Conservation (phyloP, 2,113 vertebrate genomes). For the Lepidothrix coronata region DNA sequence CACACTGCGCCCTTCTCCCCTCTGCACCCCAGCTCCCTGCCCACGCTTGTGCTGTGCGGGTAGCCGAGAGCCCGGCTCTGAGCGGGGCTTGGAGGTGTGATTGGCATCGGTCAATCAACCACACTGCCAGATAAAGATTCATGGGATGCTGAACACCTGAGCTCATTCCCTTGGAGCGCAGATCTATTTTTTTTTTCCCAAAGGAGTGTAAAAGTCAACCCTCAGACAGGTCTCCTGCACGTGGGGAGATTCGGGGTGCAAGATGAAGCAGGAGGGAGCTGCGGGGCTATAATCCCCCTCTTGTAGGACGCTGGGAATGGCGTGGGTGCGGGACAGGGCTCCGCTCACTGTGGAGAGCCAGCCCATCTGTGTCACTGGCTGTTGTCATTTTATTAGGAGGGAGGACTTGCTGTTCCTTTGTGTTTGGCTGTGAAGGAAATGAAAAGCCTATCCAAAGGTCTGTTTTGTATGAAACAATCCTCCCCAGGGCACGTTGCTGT, state of each 20-base stretch:
- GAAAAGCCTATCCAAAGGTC: slow-evolving; percentile 52
- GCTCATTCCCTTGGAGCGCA: background rate
- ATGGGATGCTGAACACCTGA: background rate
- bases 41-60: fast-evolving
- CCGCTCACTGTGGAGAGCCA: background rate
- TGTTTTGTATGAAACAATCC: slow-evolving; percentile 47
- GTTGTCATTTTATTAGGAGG: slow-evolving; percentile 9
- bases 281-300: background rate
- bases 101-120: background rate
- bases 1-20: background rate
- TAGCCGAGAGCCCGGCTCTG: background rate
- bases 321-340: background rate
- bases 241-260: fast-evolving
- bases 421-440: slow-evolving; percentile 42
- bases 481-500: slow-evolving; percentile 36
- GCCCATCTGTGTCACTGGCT: background rate
- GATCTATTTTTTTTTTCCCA: too few relatives aligned
- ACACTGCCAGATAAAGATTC: background rate
- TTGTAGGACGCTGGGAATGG: background rate
- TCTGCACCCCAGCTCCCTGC: background rate
- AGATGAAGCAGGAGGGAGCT: background rate
- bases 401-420: slow-evolving; percentile 39
- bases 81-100: background rate
- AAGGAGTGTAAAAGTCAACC: background rate
- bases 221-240: background rate